A percentile compares a stretch with the other conserved stretches of the same genome.
phyloP scores from a whole-genome alignment of 2,888 invertebrate species.

The Blastobasis adustella region DNA sequence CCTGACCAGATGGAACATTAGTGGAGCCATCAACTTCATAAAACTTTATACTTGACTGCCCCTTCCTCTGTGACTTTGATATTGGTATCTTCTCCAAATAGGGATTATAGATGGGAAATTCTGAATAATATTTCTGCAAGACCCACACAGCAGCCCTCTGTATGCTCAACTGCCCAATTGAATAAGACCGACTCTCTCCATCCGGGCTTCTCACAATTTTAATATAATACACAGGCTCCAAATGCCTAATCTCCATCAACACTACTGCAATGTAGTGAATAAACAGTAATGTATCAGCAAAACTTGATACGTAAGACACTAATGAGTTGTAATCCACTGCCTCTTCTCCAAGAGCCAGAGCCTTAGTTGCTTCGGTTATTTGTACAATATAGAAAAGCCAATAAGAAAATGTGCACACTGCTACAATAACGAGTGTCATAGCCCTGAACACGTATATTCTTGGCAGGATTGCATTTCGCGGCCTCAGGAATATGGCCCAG shows the following conservation, averaged over 20 bases:
- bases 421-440: conserved; percentile 89
- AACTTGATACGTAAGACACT: conserved; percentile 93
- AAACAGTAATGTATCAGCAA: conserved; percentile 94
- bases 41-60: conserved; percentile 92
- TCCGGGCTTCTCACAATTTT: conserved; percentile 97
- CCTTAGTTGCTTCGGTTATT: conserved; percentile 86
- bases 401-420: conserved; percentile 95
- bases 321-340: conserved; percentile 90
- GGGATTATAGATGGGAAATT: conserved; percentile 97
- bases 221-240: conserved; percentile 91
- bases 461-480: conserved; percentile 90
- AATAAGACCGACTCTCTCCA: conserved; percentile 91
- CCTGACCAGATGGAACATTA: conserved; percentile 81
- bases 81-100: conserved; percentile 94
- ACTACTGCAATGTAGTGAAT: conserved; percentile 96
- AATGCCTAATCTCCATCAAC: conserved; percentile 93
- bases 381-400: conserved; percentile 99
- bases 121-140: conserved; percentile 95
- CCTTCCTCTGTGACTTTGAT: conserved; percentile 86
- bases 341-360: conserved; percentile 85
- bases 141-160: conserved; percentile 97
- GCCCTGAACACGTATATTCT: conserved; percentile 93
- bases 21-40: conserved; percentile 95
- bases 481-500: conserved; percentile 93
- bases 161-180: conserved; percentile 93